phyloP scores from a whole-genome alignment of 2,113 vertebrate genomes.

The Beaufortia kweichowensis region DNA sequence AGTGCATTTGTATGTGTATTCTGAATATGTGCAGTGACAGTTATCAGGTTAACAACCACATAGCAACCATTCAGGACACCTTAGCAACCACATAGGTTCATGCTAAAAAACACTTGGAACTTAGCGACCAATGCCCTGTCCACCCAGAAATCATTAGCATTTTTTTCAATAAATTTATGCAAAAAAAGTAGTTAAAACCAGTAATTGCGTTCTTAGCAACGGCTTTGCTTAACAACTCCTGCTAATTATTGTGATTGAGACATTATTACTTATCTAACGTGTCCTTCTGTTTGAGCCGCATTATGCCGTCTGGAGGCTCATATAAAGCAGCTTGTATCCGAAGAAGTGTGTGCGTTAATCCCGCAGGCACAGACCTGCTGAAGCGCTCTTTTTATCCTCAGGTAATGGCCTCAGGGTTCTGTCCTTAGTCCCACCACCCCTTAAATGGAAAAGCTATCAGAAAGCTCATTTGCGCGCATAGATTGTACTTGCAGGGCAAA shows the following conservation, averaged over 20 bases:
- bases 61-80: not conserved
- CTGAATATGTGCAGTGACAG: too few species aligned
- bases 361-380: conserved; percentile 36
- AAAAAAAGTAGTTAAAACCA: not conserved
- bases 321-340: conserved; percentile 14
- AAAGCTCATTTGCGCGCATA: conserved; percentile 51
- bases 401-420: conserved; percentile 43
- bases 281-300: conserved; percentile 15
- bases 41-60: too few species aligned
- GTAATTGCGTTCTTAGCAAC: conserved; percentile 5
- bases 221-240: conserved; percentile 11
- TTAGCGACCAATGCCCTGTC: not conserved
- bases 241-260: conserved; percentile 22
- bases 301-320: not conserved
- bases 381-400: conserved; percentile 32
- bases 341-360: conserved; percentile 48
- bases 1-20: too few species aligned
- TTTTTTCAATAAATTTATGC: not conserved
- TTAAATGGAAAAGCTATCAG: conserved; percentile 39
- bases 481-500: conserved; percentile 22
- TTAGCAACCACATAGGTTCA: too few species aligned
- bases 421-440: conserved; percentile 13
- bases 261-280: conserved; percentile 8
- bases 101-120: too few species aligned
- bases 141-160: not conserved